Conservation (phyloP, 2,113 vertebrate species). For the Onychostruthus taczanowskii region DNA sequence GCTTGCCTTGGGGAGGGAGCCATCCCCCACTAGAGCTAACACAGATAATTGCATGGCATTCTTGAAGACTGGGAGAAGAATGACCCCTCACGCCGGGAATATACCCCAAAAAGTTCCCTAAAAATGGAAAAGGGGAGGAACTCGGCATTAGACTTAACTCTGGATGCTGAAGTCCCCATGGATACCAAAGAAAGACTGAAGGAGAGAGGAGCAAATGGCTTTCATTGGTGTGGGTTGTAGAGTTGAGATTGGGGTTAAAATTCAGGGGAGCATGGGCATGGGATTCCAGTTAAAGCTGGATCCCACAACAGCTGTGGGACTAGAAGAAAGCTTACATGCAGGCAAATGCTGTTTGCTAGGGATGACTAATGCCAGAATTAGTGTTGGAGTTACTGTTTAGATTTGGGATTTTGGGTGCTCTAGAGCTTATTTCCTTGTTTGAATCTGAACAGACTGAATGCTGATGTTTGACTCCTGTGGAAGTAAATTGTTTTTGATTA, state of each 20-base stretch:
- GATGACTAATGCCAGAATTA: not conserved
- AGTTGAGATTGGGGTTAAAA: not conserved
- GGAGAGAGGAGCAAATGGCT: not conserved
- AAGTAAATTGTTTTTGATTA: not conserved
- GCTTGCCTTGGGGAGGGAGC: not conserved
- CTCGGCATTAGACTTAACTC: not conserved
- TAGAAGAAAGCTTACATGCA: not conserved
- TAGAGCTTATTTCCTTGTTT: not conserved
- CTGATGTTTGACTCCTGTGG: not conserved
- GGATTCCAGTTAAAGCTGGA: not conserved
- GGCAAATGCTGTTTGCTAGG: not conserved
- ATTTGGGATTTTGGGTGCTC: not conserved
- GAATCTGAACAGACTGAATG: not conserved
- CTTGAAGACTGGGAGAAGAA: not conserved
- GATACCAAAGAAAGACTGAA: not conserved
- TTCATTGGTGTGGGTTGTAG: not conserved
- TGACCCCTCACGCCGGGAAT: rapidly evolving
- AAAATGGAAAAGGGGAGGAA: not conserved
- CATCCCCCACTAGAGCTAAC: not conserved
- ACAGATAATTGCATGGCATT: not conserved
- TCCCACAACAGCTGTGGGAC: not conserved
- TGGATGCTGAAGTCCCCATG: not conserved
- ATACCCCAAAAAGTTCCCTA: not conserved
- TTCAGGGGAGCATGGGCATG: rapidly evolving
- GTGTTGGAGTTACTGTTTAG: not conserved